Evolutionary conservation across 2,797 vertebrate genomes (phyloP).

Genomic region (Malacoraja senta): DNA sequence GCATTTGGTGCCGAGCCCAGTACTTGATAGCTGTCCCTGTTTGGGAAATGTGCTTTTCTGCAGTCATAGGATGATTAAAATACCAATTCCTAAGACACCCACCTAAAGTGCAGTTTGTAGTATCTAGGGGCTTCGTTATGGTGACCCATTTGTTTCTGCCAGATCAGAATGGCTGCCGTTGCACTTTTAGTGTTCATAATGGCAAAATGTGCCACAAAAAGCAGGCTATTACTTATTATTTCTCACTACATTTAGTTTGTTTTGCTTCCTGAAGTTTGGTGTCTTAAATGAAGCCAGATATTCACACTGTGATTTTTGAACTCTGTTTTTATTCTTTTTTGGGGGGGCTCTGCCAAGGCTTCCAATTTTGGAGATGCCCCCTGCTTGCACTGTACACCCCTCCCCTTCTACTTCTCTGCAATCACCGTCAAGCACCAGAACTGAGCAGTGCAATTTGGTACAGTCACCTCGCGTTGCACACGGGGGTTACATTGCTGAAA

Average conservation of each 20-base stretch:
- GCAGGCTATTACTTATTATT: neutral
- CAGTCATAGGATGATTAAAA: neutral
- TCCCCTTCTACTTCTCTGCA: neutral
- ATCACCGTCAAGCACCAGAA: neutral
- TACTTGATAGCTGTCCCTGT: neutral
- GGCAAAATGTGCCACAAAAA: neutral
- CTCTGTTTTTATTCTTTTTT: neutral
- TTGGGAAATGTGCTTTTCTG: neutral
- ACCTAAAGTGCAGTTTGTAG: neutral
- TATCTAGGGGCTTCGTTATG: neutral
- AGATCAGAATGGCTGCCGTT: neutral
- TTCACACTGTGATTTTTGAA: neutral
- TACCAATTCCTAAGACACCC: neutral
- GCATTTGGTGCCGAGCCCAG: neutral
- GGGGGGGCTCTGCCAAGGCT: neutral
- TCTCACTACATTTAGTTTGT: neutral
- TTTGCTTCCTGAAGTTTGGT: neutral
- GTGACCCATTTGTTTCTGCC: neutral
- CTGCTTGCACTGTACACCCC: neutral
- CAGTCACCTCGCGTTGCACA: too few species aligned
- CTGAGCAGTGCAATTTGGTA: neutral
- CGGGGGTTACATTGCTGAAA: too few species aligned
- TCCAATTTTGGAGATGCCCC: neutral
- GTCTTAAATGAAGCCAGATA: neutral
- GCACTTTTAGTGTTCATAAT: neutral